Evolutionary conservation across 1,140 invertebrate genomes (phyloP).

Genomic region (Harlomillsia oculata): DNA sequence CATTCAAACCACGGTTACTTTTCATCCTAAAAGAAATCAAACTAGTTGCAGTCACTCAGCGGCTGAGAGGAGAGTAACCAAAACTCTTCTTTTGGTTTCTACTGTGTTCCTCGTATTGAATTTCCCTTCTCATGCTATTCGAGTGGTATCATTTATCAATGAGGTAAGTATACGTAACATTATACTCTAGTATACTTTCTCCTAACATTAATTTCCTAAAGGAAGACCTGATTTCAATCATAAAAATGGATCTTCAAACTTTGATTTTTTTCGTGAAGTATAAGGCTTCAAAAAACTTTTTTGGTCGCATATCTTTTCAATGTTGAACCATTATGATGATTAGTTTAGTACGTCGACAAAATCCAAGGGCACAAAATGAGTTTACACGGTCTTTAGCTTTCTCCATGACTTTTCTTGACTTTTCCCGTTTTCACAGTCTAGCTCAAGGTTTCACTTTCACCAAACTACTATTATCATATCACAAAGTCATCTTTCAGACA

Average conservation of each 20-base stretch:
- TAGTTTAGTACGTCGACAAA: no score
- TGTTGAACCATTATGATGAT: no score
- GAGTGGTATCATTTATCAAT: slow-evolving; percentile 39
- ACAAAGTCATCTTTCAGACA: no score
- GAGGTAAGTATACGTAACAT: no score
- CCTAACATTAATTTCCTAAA: not conserved
- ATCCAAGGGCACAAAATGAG: no score
- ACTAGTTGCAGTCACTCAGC: slow-evolving; percentile 20
- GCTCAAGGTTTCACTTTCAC: no score
- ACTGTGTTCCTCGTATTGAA: slow-evolving; percentile 68
- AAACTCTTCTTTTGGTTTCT: slow-evolving; percentile 70
- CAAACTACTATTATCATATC: no score
- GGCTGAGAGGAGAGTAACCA: slow-evolving; percentile 60
- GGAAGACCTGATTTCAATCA: not conserved
- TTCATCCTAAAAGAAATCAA: no score
- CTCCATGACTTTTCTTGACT: no score
- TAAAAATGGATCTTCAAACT: not conserved
- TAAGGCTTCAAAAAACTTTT: not conserved
- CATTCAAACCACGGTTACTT: no score
- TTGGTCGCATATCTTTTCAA: not conserved
- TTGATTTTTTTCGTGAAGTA: not conserved
- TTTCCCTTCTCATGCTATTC: slow-evolving; percentile 50
- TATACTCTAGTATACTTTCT: not conserved
- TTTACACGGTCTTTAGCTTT: no score
- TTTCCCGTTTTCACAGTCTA: no score